Evolutionary conservation across 2,797 vertebrate genomes (phyloP).

Genomic region (Characodon lateralis): DNA sequence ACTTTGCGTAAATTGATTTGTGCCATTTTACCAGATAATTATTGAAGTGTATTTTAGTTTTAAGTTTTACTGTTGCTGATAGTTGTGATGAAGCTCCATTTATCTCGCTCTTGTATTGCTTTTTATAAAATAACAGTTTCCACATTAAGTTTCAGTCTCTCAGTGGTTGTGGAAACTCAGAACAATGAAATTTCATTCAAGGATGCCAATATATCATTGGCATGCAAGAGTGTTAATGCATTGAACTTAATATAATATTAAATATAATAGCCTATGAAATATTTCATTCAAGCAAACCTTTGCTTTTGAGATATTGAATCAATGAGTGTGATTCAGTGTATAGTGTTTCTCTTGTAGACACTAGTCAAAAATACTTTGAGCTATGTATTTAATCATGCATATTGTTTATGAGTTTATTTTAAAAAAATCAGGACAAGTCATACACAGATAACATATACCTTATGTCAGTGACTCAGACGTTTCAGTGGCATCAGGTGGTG

Average conservation of each 20-base stretch:
- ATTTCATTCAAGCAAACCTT: not conserved
- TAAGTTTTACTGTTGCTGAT: not conserved
- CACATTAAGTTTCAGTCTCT: not conserved
- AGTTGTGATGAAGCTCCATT: not conserved
- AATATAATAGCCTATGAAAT: not conserved
- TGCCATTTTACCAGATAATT: too few species aligned
- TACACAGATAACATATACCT: conserved; percentile 20
- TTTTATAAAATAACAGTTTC: not conserved
- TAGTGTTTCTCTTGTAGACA: not conserved
- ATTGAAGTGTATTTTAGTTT: too few species aligned
- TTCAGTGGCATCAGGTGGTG: conserved; percentile 31
- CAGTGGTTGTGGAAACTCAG: not conserved
- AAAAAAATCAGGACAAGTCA: conserved; percentile 4
- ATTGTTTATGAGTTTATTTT: not conserved
- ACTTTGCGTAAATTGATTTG: too few species aligned
- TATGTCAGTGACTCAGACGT: conserved; percentile 47
- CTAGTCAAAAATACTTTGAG: not conserved
- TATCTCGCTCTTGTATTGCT: not conserved
- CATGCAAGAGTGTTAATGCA: not conserved
- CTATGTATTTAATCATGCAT: not conserved
- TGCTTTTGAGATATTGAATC: not conserved
- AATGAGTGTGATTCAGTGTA: not conserved
- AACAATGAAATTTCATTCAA: not conserved
- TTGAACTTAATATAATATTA: not conserved
- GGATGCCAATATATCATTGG: not conserved